A percentile compares a stretch with the other conserved stretches of the same genome.
phyloP scores from a whole-genome alignment of 2,888 invertebrate genomes.

The Spodoptera exigua region DNA sequence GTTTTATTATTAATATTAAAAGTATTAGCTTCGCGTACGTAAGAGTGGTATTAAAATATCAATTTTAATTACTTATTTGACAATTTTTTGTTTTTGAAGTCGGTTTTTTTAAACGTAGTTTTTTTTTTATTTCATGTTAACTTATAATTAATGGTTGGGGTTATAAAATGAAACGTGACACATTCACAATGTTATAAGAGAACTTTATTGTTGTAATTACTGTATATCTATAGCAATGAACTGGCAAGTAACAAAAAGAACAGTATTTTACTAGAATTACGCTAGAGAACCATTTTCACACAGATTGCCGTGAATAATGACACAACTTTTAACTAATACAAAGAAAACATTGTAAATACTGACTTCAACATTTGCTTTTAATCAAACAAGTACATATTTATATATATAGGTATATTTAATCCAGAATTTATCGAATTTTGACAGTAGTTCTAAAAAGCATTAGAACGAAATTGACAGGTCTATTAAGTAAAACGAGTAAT shows the following conservation, averaged over 20 bases:
- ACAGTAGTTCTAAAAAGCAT: constrained; percentile 80
- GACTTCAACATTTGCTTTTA: constrained; percentile 72
- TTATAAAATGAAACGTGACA: constrained; percentile 54
- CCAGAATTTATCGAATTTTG: constrained; percentile 71
- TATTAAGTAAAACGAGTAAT: constrained; percentile 46
- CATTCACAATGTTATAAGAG: constrained; percentile 87
- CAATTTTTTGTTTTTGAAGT: too few relatives aligned
- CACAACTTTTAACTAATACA: constrained; percentile 72
- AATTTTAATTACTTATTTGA: too few relatives aligned
- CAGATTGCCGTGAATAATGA: constrained; percentile 78
- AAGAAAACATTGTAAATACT: constrained; percentile 71
- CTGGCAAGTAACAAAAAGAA: constrained; percentile 87
- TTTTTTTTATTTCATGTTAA: background rate
- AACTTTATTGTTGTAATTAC: constrained; percentile 89
- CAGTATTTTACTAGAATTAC: constrained; percentile 84
- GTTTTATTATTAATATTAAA: too few relatives aligned
- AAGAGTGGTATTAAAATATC: too few relatives aligned
- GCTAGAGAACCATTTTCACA: constrained; percentile 84
- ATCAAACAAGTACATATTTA: constrained; percentile 68
- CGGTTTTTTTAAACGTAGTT: too few relatives aligned
- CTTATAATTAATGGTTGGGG: background rate
- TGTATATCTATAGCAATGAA: constrained; percentile 88
- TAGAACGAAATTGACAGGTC: constrained; percentile 68
- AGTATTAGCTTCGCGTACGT: too few relatives aligned
- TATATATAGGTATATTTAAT: constrained; percentile 68